Evolutionary conservation across 2,113 vertebrate species (phyloP), one percentile per base, ranked within the genome.

Genomic region (Myanophis thanlyinensis): DNA sequence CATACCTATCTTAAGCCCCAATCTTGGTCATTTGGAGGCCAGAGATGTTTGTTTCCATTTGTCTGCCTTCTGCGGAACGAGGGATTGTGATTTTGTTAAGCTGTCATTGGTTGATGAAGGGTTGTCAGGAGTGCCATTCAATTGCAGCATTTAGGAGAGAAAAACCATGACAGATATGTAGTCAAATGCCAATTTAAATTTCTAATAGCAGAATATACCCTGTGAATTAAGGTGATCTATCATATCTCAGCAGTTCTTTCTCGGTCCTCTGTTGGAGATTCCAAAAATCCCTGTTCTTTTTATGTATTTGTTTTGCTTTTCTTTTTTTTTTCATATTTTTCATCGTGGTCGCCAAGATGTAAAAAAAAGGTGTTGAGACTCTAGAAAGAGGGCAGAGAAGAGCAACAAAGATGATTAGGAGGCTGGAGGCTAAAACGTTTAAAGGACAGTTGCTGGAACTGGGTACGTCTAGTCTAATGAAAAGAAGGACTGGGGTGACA

Each of bases 261-360:
- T 51, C 80, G 35, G 11, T 6, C 30, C 25, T 22, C 52, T 91
- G 89, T 27, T 52, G 86, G 88, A 46, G 48, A 40, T 11, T 59
- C 44, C 47, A 0, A 0, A 86, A 27, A 53, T 0, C 0, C 35
- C 0, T 90, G 47, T 23, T 95, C 73, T 85, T 88, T 89, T 89
- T 54, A 1, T 91, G 53, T n/a, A 47, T 5, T 8, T 86, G n/a
- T 91, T 91, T 85, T 49, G 27, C 12, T 46, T 73, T 40, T 46
- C 18, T 20, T 52, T 67, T 46, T 20, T 52, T 67, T 46, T 22
- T 35, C 25, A 59, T 59, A 59, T 59, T 53, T 53, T 59, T 59
- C 56, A 27, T 25, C 6, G 8, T 56, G 8, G 54, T 56, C 23
- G 1, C 54, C 54, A 56, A 1, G 8, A 56, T 56, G 54, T 56